A percentile compares a stretch with the other conserved stretches of the same genome.
These are phyloP conservation scores for Misgurnus anguillicaudatus DNA, from an alignment of 2,113 vertebrate species.

Conservation along the genomic window DNA sequence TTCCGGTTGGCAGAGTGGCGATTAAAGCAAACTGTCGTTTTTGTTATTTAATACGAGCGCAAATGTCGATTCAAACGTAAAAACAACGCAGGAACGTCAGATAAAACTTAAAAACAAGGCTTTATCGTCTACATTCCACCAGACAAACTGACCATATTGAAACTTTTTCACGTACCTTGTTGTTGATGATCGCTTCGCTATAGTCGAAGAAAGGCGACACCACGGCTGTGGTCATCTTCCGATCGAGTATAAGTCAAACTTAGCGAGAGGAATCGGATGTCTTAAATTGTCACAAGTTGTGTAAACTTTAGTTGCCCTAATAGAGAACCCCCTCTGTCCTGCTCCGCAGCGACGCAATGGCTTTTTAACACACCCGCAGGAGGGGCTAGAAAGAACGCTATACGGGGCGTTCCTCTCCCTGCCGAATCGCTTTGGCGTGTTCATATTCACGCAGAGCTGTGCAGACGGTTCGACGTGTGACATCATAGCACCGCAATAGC, in stretches of 20 bases:
- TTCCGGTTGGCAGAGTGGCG: not conserved
- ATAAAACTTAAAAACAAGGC: not conserved
- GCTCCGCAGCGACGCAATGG: slow-evolving; percentile 66
- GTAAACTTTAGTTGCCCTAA: slow-evolving; percentile 63
- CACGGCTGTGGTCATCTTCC: slow-evolving; percentile 89
- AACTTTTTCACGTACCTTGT: slow-evolving; percentile 79
- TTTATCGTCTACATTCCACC: slow-evolving; percentile 12
- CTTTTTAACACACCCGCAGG: slow-evolving; percentile 74
- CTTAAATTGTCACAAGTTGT: slow-evolving; percentile 63
- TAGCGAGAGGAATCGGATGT: slow-evolving; percentile 53
- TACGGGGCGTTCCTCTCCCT: slow-evolving; percentile 65
- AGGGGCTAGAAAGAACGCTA: slow-evolving; percentile 62
- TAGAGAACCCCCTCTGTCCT: slow-evolving; percentile 78
- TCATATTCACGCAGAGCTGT: too few species aligned
- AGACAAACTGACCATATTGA: slow-evolving; percentile 26
- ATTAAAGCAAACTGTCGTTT: not conserved
- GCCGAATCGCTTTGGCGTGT: not conserved
- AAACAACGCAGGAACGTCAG: not conserved
- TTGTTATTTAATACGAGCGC: not conserved
- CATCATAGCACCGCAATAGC: too few species aligned
- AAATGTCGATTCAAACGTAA: not conserved
- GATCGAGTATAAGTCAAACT: slow-evolving; percentile 63
- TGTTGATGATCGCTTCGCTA: slow-evolving; percentile 85
- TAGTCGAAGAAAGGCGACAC: slow-evolving; percentile 93
- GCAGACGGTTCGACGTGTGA: too few species aligned